Evolutionary conservation across 2,113 vertebrate species (phyloP).

Genomic region (Ardeotis arabs): DNA sequence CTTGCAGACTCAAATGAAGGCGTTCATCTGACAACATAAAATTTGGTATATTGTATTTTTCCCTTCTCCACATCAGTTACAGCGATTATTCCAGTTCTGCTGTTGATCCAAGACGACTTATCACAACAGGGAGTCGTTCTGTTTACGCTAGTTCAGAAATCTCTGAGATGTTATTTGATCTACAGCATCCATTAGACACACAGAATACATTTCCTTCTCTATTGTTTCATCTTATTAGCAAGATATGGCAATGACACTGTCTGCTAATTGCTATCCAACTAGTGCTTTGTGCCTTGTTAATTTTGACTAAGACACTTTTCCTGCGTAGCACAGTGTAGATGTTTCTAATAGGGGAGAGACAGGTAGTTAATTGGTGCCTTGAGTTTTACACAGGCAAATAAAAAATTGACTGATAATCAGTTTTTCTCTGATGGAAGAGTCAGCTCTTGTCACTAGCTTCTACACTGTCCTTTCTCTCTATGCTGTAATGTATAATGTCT

Average conservation of each 20-base stretch:
- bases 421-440: slow-evolving; percentile 14
- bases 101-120: slow-evolving; percentile 50
- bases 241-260: slow-evolving; percentile 31
- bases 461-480: background rate
- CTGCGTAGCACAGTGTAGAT: background rate
- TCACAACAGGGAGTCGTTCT: slow-evolving; percentile 41
- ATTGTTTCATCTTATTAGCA: slow-evolving; percentile 52
- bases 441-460: background rate
- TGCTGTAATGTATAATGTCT: background rate
- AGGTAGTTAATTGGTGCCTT: slow-evolving; percentile 48
- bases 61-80: slow-evolving; percentile 19
- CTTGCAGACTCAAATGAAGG: background rate
- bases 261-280: slow-evolving; percentile 57
- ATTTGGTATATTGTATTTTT: background rate
- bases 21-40: background rate
- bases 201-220: slow-evolving; percentile 15
- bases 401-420: slow-evolving; percentile 24
- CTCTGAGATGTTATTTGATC: slow-evolving; percentile 36
- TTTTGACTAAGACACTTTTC: slow-evolving; percentile 32
- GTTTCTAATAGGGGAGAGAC: slow-evolving; percentile 12
- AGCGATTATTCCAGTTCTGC: background rate
- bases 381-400: slow-evolving; percentile 10
- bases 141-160: slow-evolving; percentile 12
- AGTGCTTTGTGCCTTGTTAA: slow-evolving; percentile 58
- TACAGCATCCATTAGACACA: slow-evolving; percentile 35